Conservation (phyloP, 2,888 invertebrate species). For the Onchidella celtica region DNA sequence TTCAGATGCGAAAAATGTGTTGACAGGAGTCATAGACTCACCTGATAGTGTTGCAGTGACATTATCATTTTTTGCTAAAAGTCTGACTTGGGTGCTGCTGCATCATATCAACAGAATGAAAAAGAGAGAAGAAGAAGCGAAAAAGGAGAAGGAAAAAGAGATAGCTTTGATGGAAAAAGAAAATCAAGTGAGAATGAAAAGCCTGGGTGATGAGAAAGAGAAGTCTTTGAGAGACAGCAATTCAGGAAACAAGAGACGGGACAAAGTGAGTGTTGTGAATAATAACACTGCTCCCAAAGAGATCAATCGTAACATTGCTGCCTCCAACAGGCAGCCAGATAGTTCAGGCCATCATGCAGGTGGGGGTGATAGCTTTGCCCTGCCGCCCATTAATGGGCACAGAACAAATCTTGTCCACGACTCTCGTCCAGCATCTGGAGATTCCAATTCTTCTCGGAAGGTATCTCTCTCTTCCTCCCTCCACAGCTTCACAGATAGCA, state of each 20-base stretch:
- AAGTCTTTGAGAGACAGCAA: not conserved
- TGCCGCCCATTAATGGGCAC: slow-evolving; percentile 42
- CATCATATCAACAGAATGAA: slow-evolving; percentile 72
- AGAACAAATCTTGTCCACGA: slow-evolving; percentile 41
- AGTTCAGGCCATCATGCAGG: not conserved
- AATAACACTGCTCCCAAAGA: slow-evolving; percentile 36
- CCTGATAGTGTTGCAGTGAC: slow-evolving; percentile 76
- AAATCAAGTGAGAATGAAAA: not conserved
- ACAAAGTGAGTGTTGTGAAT: slow-evolving; percentile 39
- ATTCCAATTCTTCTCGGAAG: slow-evolving; percentile 50
- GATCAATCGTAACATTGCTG: not conserved
- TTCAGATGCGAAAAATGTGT: slow-evolving; percentile 80
- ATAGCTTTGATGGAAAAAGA: slow-evolving; percentile 34
- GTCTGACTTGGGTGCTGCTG: slow-evolving; percentile 79
- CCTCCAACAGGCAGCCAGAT: slow-evolving; percentile 17
- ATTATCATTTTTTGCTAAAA: slow-evolving; percentile 76
- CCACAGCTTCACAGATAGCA: slow-evolving; percentile 72
- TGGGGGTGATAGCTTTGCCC: slow-evolving; percentile 31
- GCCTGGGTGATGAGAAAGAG: not conserved
- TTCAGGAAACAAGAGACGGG: slow-evolving; percentile 1
- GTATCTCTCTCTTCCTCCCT: slow-evolving; percentile 64
- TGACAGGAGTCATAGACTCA: slow-evolving; percentile 81
- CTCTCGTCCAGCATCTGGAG: slow-evolving; percentile 50
- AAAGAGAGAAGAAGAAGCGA: slow-evolving; percentile 55
- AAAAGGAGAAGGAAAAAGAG: slow-evolving; percentile 47